These are phyloP conservation scores for Lanius collurio DNA, from an alignment of 2,113 vertebrate genomes.

Conservation along the genomic window DNA sequence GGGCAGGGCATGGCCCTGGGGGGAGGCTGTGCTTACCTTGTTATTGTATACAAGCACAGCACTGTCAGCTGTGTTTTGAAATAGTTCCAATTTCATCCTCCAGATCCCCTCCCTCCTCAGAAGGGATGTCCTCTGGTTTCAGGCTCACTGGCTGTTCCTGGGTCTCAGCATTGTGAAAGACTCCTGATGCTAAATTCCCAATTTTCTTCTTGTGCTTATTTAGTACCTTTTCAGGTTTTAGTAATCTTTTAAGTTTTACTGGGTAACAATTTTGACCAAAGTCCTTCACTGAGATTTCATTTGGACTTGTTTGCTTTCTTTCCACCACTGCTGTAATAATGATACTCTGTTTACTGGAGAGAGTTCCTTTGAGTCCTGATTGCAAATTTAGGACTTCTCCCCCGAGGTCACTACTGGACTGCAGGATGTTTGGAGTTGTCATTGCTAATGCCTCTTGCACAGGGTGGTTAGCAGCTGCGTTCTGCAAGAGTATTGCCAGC, in stretches of 20 bases:
- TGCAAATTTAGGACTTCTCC: background rate
- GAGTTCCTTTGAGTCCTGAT: background rate
- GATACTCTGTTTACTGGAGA: rapidly evolving
- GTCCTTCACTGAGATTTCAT: background rate
- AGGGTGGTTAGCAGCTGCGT: background rate
- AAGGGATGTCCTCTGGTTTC: background rate
- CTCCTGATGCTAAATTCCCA: background rate
- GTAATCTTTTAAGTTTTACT: background rate
- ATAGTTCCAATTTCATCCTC: background rate
- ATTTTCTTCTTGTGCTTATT: background rate
- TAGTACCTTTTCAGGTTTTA: background rate
- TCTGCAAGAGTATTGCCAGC: background rate
- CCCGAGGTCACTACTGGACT: rapidly evolving
- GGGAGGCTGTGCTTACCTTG: background rate
- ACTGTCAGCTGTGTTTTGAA: background rate
- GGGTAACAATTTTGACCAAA: background rate
- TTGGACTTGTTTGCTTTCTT: background rate
- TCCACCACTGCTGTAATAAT: background rate
- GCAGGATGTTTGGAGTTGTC: background rate
- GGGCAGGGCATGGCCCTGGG: background rate
- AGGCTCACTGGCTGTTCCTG: background rate
- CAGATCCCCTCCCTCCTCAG: background rate
- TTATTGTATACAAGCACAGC: background rate
- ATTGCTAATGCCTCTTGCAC: background rate
- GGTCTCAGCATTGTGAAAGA: background rate